These are phyloP conservation scores for Vannuccia rotundouncinata DNA, from an alignment of 2,888 invertebrate genomes.

Conservation along the genomic window DNA sequence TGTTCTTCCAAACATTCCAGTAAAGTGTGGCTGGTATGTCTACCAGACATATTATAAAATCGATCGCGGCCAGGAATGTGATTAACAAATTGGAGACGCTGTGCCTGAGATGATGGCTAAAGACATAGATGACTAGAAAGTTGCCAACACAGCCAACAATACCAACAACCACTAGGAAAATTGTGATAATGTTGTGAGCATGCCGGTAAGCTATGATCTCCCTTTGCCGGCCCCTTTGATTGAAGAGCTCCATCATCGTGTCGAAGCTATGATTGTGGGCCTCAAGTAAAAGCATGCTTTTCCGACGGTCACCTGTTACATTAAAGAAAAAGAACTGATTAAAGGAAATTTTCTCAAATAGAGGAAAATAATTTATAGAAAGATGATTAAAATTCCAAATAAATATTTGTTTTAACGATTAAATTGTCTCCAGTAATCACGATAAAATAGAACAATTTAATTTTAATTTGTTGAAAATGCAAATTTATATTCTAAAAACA, in stretches of 20 bases:
- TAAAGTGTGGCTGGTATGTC: conserved; percentile 46
- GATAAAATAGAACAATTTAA: no score
- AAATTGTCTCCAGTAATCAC: no score
- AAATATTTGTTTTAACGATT: no score
- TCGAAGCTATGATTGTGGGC: no score
- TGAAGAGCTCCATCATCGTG: neutral
- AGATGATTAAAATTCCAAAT: no score
- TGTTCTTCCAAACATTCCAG: conserved; percentile 44
- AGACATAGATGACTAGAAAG: conserved; percentile 47
- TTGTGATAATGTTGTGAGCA: conserved; percentile 8
- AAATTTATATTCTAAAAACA: no score
- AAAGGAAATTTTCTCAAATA: no score
- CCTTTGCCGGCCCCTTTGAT: neutral
- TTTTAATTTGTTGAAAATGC: no score
- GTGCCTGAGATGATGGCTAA: conserved; percentile 47
- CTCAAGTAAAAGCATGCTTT: no score
- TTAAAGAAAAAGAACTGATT: no score
- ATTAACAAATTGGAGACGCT: conserved; percentile 45
- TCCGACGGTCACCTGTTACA: no score
- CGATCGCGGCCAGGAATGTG: conserved; percentile 45
- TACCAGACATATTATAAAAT: conserved; percentile 45
- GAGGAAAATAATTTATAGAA: no score
- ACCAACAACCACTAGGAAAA: conserved; percentile 15
- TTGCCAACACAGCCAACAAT: conserved; percentile 12
- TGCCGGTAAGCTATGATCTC: neutral